phyloP scores from a whole-genome alignment of 2,797 vertebrate species.

The Zenarchopterus dispar region DNA sequence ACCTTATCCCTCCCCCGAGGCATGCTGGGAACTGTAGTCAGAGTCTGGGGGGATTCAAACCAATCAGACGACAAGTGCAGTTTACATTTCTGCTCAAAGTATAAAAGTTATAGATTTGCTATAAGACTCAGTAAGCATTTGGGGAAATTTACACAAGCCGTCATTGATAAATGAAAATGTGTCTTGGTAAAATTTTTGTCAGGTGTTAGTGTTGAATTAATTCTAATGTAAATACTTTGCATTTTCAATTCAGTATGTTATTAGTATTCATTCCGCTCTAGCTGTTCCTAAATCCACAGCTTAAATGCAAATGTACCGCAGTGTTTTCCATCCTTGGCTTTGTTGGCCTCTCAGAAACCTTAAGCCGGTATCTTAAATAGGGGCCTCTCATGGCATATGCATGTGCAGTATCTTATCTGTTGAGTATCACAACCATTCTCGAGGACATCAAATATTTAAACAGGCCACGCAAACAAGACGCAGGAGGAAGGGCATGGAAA shows the following conservation, averaged over 20 bases:
- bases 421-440: constrained; percentile 82
- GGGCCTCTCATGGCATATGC: constrained; percentile 82
- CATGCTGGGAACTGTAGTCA: constrained; percentile 86
- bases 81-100: constrained; percentile 18
- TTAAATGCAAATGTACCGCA: constrained; percentile 79
- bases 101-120: not conserved
- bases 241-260: constrained; percentile 81
- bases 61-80: constrained; percentile 19
- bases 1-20: constrained; percentile 73
- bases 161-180: constrained; percentile 40
- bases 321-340: constrained; percentile 74
- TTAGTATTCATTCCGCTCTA: constrained; percentile 77
- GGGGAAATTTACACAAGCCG: constrained; percentile 24
- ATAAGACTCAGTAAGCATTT: constrained; percentile 5
- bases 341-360: constrained; percentile 81
- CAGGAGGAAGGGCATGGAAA: constrained; percentile 65
- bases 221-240: constrained; percentile 79
- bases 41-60: constrained; percentile 47
- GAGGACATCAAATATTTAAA: constrained; percentile 86
- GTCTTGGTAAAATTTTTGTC: constrained; percentile 55
- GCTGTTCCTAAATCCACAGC: constrained; percentile 75
- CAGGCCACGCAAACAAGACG: constrained; percentile 80
- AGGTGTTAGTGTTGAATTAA: constrained; percentile 57
- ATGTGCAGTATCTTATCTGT: constrained; percentile 82
- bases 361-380: constrained; percentile 80